Evolutionary conservation across 1,140 invertebrate species (phyloP).

Genomic region (Leptinotarsa lineolata): DNA sequence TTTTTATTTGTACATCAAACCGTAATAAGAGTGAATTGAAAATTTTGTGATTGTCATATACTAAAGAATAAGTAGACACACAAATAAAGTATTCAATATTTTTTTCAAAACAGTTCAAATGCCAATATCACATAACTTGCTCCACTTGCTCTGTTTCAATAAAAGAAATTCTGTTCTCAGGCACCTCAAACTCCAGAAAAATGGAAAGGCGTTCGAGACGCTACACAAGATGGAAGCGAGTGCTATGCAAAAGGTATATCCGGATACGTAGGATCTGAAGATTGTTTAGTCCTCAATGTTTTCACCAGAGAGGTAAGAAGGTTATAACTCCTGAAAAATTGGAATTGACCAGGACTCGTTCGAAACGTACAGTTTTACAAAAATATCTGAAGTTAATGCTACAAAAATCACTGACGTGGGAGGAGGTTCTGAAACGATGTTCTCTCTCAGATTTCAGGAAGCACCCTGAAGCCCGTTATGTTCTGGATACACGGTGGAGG

Average conservation of each 20-base stretch:
- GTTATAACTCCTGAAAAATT: neutral
- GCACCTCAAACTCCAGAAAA: slow-evolving; percentile 57
- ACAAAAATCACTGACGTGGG: too few relatives aligned
- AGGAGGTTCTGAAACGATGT: neutral
- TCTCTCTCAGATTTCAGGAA: slow-evolving; percentile 37
- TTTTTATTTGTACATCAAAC: too few relatives aligned
- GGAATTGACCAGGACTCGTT: neutral
- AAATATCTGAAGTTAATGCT: neutral
- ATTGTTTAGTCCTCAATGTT: slow-evolving; percentile 84
- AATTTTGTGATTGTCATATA: too few relatives aligned
- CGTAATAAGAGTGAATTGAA: too few relatives aligned
- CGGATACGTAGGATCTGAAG: slow-evolving; percentile 64
- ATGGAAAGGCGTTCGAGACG: slow-evolving; percentile 60
- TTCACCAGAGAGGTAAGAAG: slow-evolving; percentile 26
- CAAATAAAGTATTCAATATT: too few relatives aligned
- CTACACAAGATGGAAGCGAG: slow-evolving; percentile 44
- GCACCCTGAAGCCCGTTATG: slow-evolving; percentile 61
- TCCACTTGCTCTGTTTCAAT: neutral
- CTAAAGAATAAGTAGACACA: too few relatives aligned
- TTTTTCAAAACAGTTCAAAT: too few relatives aligned
- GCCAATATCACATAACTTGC: too few relatives aligned
- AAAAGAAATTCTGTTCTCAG: slow-evolving; percentile 41
- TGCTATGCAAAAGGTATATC: slow-evolving; percentile 3
- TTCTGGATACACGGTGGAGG: slow-evolving; percentile 70
- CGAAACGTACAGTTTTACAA: neutral